Evolutionary conservation across 2,797 vertebrate species (phyloP).

Genomic region (Melanotaenia parkinsoni): DNA sequence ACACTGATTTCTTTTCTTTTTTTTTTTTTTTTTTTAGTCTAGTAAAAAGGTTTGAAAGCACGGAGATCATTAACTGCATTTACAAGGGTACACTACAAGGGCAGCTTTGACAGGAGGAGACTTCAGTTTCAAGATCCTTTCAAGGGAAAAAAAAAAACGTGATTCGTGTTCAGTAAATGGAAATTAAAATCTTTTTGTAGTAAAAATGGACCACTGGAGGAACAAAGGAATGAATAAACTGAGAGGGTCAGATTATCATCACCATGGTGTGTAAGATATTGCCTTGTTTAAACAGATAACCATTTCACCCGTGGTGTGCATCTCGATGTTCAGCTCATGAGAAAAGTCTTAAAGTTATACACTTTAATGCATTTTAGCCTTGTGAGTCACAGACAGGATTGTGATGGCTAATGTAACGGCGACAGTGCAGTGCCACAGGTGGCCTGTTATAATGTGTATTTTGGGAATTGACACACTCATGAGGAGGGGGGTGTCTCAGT

Average conservation of each 20-base stretch:
- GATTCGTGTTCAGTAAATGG: slow-evolving; percentile 44
- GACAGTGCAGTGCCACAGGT: slow-evolving; percentile 59
- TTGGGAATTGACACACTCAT: slow-evolving; percentile 53
- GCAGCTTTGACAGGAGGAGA: slow-evolving; percentile 45
- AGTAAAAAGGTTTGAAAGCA: slow-evolving; percentile 31
- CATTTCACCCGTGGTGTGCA: slow-evolving; percentile 14
- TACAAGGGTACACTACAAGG: slow-evolving; percentile 32
- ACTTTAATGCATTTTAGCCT: slow-evolving; percentile 56
- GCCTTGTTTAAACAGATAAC: slow-evolving; percentile 54
- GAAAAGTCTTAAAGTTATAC: slow-evolving; percentile 51
- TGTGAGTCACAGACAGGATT: slow-evolving; percentile 58
- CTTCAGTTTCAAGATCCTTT: slow-evolving; percentile 25
- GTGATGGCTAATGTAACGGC: slow-evolving; percentile 60
- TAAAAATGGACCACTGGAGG: slow-evolving; percentile 49
- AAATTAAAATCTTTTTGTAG: slow-evolving; percentile 60
- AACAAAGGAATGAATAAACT: slow-evolving; percentile 61
- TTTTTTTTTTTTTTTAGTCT: slow-evolving; percentile 9
- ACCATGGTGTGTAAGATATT: slow-evolving; percentile 47
- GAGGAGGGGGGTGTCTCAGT: background rate
- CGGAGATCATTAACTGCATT: slow-evolving; percentile 43
- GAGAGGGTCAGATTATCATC: slow-evolving; percentile 46
- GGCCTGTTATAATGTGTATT: slow-evolving; percentile 61
- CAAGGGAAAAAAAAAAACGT: slow-evolving; percentile 19
- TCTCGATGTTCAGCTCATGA: slow-evolving; percentile 32
- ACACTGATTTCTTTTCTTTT: background rate